Percentiles rank a stretch among this genome's conserved stretches.
Evolutionary conservation across 2,797 vertebrate species (phyloP).

Genomic region (Malurus splendens): DNA sequence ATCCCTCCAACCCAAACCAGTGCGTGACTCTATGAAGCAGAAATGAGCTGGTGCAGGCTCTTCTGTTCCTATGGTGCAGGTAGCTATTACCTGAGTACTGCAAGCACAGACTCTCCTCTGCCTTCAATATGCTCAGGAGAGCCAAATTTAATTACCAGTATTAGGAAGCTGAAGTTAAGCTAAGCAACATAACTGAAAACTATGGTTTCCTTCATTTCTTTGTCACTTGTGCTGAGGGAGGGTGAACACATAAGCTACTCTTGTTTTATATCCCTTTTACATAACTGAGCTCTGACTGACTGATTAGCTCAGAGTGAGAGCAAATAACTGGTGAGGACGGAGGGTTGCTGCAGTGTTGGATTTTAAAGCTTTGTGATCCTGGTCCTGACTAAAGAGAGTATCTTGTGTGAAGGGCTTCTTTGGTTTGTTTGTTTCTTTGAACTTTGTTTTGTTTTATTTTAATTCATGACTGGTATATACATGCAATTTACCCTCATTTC

Average conservation of each 20-base stretch:
- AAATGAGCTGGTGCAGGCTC: rapidly evolving
- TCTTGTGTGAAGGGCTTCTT: background rate
- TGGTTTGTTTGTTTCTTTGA: background rate
- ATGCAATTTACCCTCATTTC: background rate
- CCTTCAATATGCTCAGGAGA: background rate
- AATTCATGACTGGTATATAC: background rate
- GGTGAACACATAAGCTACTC: background rate
- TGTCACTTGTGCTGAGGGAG: background rate
- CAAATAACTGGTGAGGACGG: background rate
- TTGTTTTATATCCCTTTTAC: background rate
- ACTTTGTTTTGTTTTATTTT: background rate
- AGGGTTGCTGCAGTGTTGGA: background rate
- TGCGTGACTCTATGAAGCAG: background rate
- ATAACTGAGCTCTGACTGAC: background rate
- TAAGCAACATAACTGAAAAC: background rate
- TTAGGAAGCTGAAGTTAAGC: background rate
- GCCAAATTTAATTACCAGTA: background rate
- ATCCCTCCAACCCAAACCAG: background rate
- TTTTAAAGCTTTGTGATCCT: background rate
- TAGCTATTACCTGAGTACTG: background rate
- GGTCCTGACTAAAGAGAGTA: background rate
- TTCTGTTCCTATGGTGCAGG: background rate
- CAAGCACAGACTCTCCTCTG: background rate
- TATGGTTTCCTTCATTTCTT: background rate
- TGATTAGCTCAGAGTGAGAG: background rate